Evolutionary conservation across 2,888 invertebrate genomes (phyloP).

Genomic region (Steinernema scapterisci): DNA sequence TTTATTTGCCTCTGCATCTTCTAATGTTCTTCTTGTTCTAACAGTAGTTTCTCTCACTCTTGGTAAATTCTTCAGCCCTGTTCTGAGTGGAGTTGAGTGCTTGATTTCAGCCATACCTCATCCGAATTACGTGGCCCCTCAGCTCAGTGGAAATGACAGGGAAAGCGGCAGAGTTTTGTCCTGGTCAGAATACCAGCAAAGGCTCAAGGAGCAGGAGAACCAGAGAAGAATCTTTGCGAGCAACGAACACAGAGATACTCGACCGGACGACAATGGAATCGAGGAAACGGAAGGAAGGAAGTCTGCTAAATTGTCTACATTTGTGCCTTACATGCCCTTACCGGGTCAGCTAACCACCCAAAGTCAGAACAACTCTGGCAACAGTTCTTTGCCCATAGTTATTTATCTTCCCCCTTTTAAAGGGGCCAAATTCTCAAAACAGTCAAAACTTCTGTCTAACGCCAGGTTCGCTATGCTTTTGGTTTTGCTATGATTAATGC

Average conservation of each 20-base stretch:
- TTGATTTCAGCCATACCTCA: neutral
- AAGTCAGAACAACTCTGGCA: neutral
- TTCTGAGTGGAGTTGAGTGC: no score
- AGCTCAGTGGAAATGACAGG: neutral
- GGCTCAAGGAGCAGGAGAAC: constrained; percentile 36
- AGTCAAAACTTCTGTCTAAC: neutral
- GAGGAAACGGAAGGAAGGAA: neutral
- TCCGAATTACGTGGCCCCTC: constrained; percentile 8
- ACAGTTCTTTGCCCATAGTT: neutral
- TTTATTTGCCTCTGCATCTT: neutral
- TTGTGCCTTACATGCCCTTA: no score
- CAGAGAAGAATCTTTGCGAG: neutral
- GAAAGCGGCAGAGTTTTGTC: constrained; percentile 40
- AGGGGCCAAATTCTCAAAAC: neutral
- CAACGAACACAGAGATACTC: neutral
- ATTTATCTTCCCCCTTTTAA: constrained; percentile 12
- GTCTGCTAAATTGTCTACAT: neutral
- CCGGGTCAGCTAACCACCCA: neutral
- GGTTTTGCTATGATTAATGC: no score
- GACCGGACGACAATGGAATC: neutral
- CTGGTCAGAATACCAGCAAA: constrained; percentile 53
- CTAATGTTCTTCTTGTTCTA: neutral
- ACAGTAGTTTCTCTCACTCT: no score
- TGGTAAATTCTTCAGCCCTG: no score
- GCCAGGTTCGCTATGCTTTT: neutral